phyloP scores from a whole-genome alignment of 2,888 invertebrate species.

The Chrysina gloriosa region DNA sequence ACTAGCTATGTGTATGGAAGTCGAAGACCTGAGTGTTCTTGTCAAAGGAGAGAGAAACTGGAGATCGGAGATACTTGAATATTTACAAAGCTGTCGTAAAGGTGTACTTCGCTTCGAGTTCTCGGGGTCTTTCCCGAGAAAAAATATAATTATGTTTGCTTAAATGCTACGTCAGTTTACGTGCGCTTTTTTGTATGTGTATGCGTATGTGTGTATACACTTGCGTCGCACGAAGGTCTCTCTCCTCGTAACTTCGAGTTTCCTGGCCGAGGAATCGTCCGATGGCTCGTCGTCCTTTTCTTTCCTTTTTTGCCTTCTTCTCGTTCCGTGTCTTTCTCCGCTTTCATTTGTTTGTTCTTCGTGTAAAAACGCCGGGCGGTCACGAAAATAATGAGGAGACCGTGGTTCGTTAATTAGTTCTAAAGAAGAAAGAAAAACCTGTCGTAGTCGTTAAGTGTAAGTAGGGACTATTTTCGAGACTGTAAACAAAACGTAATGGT shows the following conservation, averaged over 20 bases:
- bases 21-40: conserved; percentile 27
- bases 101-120: conserved; percentile 32
- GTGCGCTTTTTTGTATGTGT: too few relatives aligned
- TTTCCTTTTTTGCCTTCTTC: background rate
- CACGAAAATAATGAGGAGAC: conserved; percentile 18
- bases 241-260: too few relatives aligned
- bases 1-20: background rate
- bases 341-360: conserved; percentile 22
- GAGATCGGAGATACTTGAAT: conserved; percentile 39
- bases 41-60: conserved; percentile 35
- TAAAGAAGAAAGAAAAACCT: conserved; percentile 6
- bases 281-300: background rate
- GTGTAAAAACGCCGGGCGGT: conserved; percentile 18
- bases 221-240: background rate
- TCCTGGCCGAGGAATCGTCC: background rate
- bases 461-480: background rate
- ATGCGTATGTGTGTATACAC: background rate
- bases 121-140: conserved; percentile 34
- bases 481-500: too few relatives aligned
- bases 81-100: conserved; percentile 46
- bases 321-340: background rate
- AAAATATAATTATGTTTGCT: conserved; percentile 44
- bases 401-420: conserved; percentile 9
- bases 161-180: conserved; percentile 28
- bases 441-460: background rate